These are phyloP conservation scores for Ariolimax columbianus DNA, from an alignment of 2,888 invertebrate species.

Conservation along the genomic window DNA sequence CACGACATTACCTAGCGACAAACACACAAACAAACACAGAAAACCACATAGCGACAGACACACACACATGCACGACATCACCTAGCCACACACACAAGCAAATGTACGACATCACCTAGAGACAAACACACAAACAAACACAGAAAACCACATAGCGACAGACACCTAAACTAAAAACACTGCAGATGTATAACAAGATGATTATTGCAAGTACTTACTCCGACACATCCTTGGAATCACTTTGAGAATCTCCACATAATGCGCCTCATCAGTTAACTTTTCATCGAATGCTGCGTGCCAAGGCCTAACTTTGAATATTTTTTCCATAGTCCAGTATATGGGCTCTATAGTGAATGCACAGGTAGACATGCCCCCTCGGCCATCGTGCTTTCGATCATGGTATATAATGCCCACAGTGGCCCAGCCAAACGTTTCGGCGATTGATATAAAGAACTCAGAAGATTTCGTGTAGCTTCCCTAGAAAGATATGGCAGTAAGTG, in stretches of 20 bases:
- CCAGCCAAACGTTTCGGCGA: conserved; percentile 70
- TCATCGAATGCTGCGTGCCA: conserved; percentile 81
- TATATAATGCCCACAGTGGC: conserved; percentile 69
- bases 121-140: too few relatives aligned
- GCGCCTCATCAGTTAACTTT: neutral
- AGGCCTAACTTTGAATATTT: conserved; percentile 53
- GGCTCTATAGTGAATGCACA: conserved; percentile 88
- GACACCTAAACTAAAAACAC: too few relatives aligned
- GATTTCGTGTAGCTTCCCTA: conserved; percentile 70
- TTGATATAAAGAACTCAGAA: conserved; percentile 65
- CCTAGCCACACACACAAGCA: too few relatives aligned
- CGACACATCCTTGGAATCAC: conserved; percentile 19
- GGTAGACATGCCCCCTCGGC: conserved; percentile 56
- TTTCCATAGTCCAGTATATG: conserved; percentile 82
- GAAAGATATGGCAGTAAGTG: conserved; percentile 51
- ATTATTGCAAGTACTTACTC: conserved; percentile 37
- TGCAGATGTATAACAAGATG: too few relatives aligned
- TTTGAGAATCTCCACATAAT: neutral
- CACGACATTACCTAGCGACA: too few relatives aligned
- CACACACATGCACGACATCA: too few relatives aligned
- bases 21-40: too few relatives aligned
- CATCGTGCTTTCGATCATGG: conserved; percentile 57
- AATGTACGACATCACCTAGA: too few relatives aligned
- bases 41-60: too few relatives aligned
- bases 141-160: too few relatives aligned